These are phyloP conservation scores for Drosophila carrolli DNA, from an alignment of 1,140 invertebrate genomes.

Conservation along the genomic window DNA sequence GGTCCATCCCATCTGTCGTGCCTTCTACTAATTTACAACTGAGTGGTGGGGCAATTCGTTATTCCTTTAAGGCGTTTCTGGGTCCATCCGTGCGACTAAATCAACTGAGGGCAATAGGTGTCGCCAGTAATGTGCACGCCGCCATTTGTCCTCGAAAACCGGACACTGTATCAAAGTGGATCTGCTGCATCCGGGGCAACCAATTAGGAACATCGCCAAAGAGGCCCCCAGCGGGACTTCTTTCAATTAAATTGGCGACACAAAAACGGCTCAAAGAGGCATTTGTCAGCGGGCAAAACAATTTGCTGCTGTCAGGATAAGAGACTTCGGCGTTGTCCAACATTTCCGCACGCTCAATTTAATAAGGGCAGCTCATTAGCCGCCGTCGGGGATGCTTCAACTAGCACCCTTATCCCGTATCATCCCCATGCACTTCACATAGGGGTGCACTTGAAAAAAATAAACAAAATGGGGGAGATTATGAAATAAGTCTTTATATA, in stretches of 20 bases:
- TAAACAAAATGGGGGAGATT: not conserved
- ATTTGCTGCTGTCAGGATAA: slow-evolving; percentile 51
- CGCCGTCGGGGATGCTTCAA: slow-evolving; percentile 3
- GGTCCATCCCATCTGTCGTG: no score
- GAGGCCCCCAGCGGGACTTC: slow-evolving; percentile 36
- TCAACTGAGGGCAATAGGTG: not conserved
- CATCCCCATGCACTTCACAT: slow-evolving; percentile 10
- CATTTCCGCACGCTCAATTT: slow-evolving; percentile 55
- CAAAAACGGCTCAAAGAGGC: slow-evolving; percentile 33
- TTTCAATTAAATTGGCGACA: slow-evolving; percentile 50
- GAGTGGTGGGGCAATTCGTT: not conserved
- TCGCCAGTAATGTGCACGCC: no score
- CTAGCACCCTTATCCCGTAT: not conserved
- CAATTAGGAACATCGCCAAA: slow-evolving; percentile 74
- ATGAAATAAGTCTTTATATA: no score
- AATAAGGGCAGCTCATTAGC: slow-evolving; percentile 53
- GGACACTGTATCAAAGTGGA: slow-evolving; percentile 41
- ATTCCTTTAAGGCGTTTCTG: not conserved
- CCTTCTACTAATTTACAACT: no score
- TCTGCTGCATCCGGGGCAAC: slow-evolving; percentile 43
- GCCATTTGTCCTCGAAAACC: slow-evolving; percentile 39
- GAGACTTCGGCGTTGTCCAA: slow-evolving; percentile 42
- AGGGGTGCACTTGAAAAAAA: not conserved
- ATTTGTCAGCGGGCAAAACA: slow-evolving; percentile 52
- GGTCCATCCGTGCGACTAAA: slow-evolving; percentile 13